A percentile compares a stretch with the other conserved stretches of the same genome.
Evolutionary conservation across 2,888 invertebrate genomes (phyloP).

Genomic region (Phasia obesa): DNA sequence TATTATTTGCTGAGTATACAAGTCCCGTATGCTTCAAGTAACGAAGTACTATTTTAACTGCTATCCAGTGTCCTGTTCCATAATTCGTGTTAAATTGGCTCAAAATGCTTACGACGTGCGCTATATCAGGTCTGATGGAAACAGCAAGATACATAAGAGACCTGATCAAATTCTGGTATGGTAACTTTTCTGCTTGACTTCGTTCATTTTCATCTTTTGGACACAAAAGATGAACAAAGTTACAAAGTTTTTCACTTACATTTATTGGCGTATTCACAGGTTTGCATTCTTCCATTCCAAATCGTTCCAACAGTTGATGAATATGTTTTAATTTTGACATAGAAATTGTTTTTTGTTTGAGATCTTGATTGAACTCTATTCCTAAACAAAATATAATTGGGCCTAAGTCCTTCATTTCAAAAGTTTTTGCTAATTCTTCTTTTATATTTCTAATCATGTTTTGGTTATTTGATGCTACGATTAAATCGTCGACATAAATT

Average conservation of each 20-base stretch:
- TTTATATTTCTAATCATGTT: conserved; percentile 13
- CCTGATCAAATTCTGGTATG: conserved; percentile 58
- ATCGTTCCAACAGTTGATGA: conserved; percentile 32
- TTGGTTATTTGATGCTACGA: conserved; percentile 43
- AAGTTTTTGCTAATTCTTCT: conserved; percentile 41
- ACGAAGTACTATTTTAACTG: conserved; percentile 62
- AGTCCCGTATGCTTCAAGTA: conserved; percentile 63
- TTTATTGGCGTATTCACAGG: conserved; percentile 58
- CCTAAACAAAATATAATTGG: conserved; percentile 56
- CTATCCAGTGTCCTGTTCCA: conserved; percentile 63
- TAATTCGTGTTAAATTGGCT: conserved; percentile 59
- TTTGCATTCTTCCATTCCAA: conserved; percentile 54
- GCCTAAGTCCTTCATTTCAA: conserved; percentile 63
- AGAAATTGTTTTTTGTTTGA: no score
- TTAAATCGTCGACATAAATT: conserved; percentile 62
- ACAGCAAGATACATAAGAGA: conserved; percentile 68
- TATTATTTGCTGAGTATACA: conserved; percentile 33
- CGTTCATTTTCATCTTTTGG: conserved; percentile 49
- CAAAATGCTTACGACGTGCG: conserved; percentile 64
- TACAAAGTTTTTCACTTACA: conserved; percentile 46
- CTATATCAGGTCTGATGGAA: conserved; percentile 66
- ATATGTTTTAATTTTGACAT: no score
- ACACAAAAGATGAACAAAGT: conserved; percentile 51
- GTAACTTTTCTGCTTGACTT: conserved; percentile 38
- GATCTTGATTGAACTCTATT: no score